Evolutionary conservation across 2,797 vertebrate species (phyloP), one percentile per base, ranked within the genome.

Genomic region (Urophycis tenuis): DNA sequence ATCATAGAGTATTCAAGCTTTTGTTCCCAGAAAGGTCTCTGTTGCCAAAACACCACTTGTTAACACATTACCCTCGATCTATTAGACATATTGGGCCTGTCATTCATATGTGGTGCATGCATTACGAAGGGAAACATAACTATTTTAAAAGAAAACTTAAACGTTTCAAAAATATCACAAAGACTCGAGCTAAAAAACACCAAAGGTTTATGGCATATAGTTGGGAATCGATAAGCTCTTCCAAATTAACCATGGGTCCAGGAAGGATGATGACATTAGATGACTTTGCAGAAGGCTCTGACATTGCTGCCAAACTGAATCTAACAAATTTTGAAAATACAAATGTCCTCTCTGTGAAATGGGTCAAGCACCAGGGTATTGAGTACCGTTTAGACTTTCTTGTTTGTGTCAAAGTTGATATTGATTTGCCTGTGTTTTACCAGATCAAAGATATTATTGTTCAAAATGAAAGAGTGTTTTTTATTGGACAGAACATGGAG

Each of bases 321-420:
- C 31, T 71, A 33, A 3, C 32, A 31, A 32, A 17, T 71, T n/a
- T n/a, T n/a, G n/a, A n/a, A n/a, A 12, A 32, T 19, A 71, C 70
- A 33, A 32, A 31, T 11, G 31, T 71, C 10, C 3, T 71, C 10
- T 4, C 33, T 71, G 70, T 33, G 15, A 71, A 19, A 71, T 71
- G 70, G 70, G 31, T 19, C 25, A 71, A 71, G 17, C 31, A 71
- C 70, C 70, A 71, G 12, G 70, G 70, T 5, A 31, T 15, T 34
- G 34, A 33, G 29, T 71, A 71, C 34, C 6, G 70, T 32, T 17
- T 31, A 31, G 70, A 19, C 17, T 32, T 71, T 33, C 31, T 71
- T 30, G 70, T 72, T 31, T 36, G 71, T 32, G 7, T 74, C 14
- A 75, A 69, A 79, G 75, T 79, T 2, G 12, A 14, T 14, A 45